Percentiles rank a stretch among this genome's conserved stretches.
These are phyloP conservation scores for Agrochola circellaris DNA, from an alignment of 2,888 invertebrate species.

Conservation along the genomic window DNA sequence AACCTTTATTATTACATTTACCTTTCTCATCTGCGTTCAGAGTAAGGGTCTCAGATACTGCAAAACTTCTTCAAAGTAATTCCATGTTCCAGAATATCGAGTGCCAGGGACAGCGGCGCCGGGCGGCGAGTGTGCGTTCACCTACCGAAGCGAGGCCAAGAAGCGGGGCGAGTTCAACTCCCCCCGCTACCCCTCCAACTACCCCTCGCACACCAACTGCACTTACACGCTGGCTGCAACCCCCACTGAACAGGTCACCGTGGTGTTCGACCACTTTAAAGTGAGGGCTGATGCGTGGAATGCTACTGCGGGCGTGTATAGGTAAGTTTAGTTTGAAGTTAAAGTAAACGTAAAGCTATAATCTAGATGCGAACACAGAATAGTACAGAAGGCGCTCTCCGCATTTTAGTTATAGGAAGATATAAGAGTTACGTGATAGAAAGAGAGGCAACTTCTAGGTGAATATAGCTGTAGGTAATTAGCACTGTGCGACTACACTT, in stretches of 20 bases:
- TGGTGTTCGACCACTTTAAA: slow-evolving; percentile 98
- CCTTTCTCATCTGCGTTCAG: neutral
- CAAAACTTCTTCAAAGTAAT: neutral
- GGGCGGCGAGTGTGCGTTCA: slow-evolving; percentile 97
- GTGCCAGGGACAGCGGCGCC: slow-evolving; percentile 98
- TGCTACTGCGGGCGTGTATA: slow-evolving; percentile 91
- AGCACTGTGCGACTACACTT: too few species aligned
- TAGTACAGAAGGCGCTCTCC: too few species aligned
- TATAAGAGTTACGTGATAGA: too few species aligned
- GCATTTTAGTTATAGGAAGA: too few species aligned
- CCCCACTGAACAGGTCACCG: slow-evolving; percentile 96
- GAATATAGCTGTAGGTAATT: too few species aligned
- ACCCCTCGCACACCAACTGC: slow-evolving; percentile 98
- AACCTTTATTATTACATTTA: neutral
- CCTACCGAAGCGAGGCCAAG: slow-evolving; percentile 96
- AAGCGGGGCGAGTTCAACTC: slow-evolving; percentile 98
- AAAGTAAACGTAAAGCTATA: neutral
- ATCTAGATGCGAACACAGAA: neutral
- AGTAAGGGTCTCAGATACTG: neutral
- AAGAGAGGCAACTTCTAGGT: too few species aligned
- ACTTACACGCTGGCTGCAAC: slow-evolving; percentile 97
- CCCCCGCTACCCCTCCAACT: slow-evolving; percentile 98
- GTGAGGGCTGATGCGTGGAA: slow-evolving; percentile 95
- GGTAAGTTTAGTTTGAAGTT: slow-evolving; percentile 71
- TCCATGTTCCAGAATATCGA: slow-evolving; percentile 93